phyloP scores from a whole-genome alignment of 2,888 invertebrate species.

The Eremobia ochroleuca region DNA sequence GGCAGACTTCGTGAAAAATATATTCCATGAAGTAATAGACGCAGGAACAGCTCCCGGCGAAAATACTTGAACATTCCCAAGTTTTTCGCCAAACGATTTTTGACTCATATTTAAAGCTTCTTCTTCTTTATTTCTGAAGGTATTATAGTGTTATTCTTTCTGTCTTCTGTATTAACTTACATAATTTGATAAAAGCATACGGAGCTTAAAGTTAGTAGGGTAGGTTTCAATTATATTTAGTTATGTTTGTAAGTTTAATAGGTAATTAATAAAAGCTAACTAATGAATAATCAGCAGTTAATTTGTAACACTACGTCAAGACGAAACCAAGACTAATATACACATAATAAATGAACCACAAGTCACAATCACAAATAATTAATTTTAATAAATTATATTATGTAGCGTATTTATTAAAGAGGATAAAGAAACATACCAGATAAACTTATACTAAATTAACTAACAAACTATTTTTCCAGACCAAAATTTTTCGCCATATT shows the following conservation, averaged over 20 bases:
- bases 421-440: neutral
- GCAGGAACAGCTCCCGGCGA: slow-evolving; percentile 52
- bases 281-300: too few species aligned
- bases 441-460: neutral
- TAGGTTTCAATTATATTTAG: too few species aligned
- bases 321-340: too few species aligned
- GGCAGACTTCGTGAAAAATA: slow-evolving; percentile 81
- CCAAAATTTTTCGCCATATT: neutral
- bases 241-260: too few species aligned
- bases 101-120: slow-evolving; percentile 1
- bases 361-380: neutral
- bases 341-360: neutral
- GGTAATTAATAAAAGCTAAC: too few species aligned
- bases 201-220: too few species aligned
- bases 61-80: slow-evolving; percentile 73
- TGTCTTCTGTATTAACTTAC: too few species aligned
- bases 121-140: neutral
- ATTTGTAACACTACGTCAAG: too few species aligned
- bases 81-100: slow-evolving; percentile 43
- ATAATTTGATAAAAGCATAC: too few species aligned
- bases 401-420: neutral
- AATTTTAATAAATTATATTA: neutral
- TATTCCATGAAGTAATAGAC: slow-evolving; percentile 75
- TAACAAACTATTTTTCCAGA: neutral
- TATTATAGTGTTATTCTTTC: too few species aligned